Evolutionary conservation across 2,797 vertebrate genomes (phyloP).

Genomic region (Varecia variegata): DNA sequence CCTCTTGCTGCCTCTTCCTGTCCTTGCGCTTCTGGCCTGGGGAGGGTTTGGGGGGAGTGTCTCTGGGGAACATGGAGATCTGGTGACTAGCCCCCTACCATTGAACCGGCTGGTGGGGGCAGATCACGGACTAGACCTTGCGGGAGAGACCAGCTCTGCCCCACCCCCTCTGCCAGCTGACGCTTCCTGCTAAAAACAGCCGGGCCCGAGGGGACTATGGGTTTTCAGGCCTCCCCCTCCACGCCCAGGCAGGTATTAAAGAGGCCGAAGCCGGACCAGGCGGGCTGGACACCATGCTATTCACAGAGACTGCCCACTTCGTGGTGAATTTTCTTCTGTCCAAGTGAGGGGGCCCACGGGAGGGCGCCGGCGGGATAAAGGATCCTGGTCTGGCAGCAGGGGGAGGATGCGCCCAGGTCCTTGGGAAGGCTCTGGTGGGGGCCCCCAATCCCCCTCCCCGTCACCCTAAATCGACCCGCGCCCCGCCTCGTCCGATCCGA

Average conservation of each 20-base stretch:
- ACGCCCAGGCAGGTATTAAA: background rate
- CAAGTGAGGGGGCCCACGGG: background rate
- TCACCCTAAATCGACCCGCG: background rate
- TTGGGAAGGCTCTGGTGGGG: background rate
- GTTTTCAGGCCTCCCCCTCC: background rate
- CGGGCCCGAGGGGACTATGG: background rate
- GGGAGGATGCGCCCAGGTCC: background rate
- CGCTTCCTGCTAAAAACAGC: slow-evolving; percentile 49
- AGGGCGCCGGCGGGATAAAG: background rate
- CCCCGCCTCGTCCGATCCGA: background rate
- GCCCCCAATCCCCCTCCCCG: background rate
- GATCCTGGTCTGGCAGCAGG: background rate
- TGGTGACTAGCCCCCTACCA: background rate
- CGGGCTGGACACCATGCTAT: slow-evolving; percentile 24
- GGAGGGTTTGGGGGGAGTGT: background rate
- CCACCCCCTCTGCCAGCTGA: background rate
- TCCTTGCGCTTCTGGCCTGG: background rate
- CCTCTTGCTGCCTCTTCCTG: background rate
- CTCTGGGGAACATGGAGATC: background rate
- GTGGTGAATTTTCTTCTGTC: slow-evolving; percentile 54
- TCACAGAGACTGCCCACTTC: slow-evolving; percentile 39
- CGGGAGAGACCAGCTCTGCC: background rate
- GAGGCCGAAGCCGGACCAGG: background rate
- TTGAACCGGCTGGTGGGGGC: background rate
- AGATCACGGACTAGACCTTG: background rate